Conservation (phyloP, 2,113 vertebrate genomes). For the Xiphophorus hellerii region DNA sequence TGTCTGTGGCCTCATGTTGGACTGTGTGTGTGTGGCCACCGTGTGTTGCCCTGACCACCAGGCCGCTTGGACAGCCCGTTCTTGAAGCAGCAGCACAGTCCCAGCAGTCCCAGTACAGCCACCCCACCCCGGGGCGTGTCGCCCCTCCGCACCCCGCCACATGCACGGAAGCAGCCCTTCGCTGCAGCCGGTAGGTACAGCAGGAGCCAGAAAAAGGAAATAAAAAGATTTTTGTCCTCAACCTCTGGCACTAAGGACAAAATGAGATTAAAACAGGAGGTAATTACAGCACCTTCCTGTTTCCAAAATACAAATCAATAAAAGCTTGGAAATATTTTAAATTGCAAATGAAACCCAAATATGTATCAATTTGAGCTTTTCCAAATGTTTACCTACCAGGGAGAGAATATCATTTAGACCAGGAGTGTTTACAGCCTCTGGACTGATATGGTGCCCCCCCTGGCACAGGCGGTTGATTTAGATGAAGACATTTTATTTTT, state of each 20-base stretch:
- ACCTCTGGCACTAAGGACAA: not conserved
- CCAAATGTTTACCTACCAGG: no score
- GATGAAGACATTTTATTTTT: no score
- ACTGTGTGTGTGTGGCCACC: slow-evolving; percentile 68
- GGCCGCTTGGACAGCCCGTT: slow-evolving; percentile 98
- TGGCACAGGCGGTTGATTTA: no score
- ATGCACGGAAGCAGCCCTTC: slow-evolving; percentile 68
- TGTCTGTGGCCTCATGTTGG: slow-evolving; percentile 40
- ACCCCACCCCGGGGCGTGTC: slow-evolving; percentile 85
- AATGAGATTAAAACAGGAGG: not conserved
- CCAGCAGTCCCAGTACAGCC: slow-evolving; percentile 82
- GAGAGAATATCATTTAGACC: no score
- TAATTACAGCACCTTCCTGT: no score
- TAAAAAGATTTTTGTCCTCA: not conserved
- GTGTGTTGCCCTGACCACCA: slow-evolving; percentile 73
- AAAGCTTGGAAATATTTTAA: not conserved
- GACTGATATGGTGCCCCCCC: no score
- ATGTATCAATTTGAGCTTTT: no score
- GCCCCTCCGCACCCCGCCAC: slow-evolving; percentile 73
- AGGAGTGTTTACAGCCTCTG: no score
- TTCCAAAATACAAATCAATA: not conserved
- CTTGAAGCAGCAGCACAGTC: slow-evolving; percentile 96
- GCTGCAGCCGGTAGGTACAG: slow-evolving; percentile 81
- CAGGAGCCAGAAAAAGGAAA: slow-evolving; percentile 25
- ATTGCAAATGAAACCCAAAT: not conserved